Evolutionary conservation across 64 coral and sea anemone genomes (phyloP), one percentile per base, ranked within the genome.

Genomic region (Dendronephthya gigantea): DNA sequence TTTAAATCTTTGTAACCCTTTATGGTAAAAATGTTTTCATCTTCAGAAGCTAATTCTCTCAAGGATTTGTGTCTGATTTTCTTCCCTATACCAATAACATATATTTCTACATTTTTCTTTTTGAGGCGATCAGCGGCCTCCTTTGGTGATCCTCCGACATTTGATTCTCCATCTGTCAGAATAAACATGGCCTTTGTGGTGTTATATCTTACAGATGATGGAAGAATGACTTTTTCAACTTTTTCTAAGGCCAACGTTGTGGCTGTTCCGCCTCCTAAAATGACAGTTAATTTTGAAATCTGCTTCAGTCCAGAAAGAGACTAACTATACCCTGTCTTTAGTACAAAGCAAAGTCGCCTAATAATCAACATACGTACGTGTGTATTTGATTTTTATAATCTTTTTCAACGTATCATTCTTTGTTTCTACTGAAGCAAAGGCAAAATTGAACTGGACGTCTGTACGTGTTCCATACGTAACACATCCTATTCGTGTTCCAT

Each of bases 101-200:
- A 96, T 81, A 96, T 96, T 83, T 92, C 86, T 47, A 96, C 90
- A 3, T 68, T 33, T 2, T 92, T 31, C 0, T 96, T 56, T 12
- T 84, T 69, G 13, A 96, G 81, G 12, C 27, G 7, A 15, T 83
- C 66, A 0, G 94, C 94, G 40, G 70, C 85, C 39, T 68, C 86
- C 27, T 65, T 56, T 15, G 94, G 94, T 15, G 86, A 82, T 15
- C 86, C 91, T 0, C 94, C 94, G 0, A 92, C 92, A 49, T 96
- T 96, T 14, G 94, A 96, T 31, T 68, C 79, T 10, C 94, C 94
- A 30, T 96, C 94, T 23, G 94, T 96, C 2, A 96, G 86, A 16
- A 96, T 88, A 39, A 96, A 90, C 32, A 96, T 17, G 7, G 83
- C 89, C 43, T 90, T 90, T 28, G 92, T 86, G 39, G 88, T 92